Base-by-base conservation (phyloP, 2,113 vertebrate genomes). In the Ammodytes dubius region DNA sequence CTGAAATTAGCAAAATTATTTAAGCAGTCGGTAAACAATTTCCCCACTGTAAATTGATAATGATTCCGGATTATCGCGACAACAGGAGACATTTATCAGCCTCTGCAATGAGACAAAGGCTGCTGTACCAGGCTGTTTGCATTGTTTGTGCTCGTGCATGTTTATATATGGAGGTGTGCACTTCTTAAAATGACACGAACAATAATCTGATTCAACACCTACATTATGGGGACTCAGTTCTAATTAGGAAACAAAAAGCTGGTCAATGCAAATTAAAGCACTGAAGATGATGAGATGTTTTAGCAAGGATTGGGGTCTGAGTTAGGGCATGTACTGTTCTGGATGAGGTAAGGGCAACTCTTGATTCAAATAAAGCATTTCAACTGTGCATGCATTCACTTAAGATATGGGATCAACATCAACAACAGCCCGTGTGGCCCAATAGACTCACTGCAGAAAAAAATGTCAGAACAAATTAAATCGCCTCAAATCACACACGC, bases 21-120 rank as follows among this genome's bases (percentile, higher is more conserved):
- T 80, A 76, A 81, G 67, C 60, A 47, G 47, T 73, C 61, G 69
- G 86, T 74, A 86, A 88, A 89, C 79, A 92, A 83, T 76, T 69
- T 67, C 27, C 43, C 70, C 52, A 43, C 69, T 82, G 88, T 81
- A 88, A 87, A 91, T 70, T 88, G 85, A 87, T 92, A 90, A 92
- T 92, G 87, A 90, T 90, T 89, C 75, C 72, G 77, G 73, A 93
- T 89, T 87, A 91, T 67, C 40, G 42, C 46, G 70, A 77, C 61
- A 68, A 57, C 42, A 70, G 54, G 47, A 73, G 59, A 79, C 82
- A 90, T 91, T 86, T 88, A 86, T 93, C 88, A 81, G 71, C 67
- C 43, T 66, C 46, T 70, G 63, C 49, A 60, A 10, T 4, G 27
- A 40, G 40, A 59, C 15, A 5, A 35, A 46, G 39, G 27, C 39